A percentile compares a stretch with the other conserved stretches of the same genome.
Conservation (phyloP, 2,797 vertebrate species). For the Picus viridis region DNA sequence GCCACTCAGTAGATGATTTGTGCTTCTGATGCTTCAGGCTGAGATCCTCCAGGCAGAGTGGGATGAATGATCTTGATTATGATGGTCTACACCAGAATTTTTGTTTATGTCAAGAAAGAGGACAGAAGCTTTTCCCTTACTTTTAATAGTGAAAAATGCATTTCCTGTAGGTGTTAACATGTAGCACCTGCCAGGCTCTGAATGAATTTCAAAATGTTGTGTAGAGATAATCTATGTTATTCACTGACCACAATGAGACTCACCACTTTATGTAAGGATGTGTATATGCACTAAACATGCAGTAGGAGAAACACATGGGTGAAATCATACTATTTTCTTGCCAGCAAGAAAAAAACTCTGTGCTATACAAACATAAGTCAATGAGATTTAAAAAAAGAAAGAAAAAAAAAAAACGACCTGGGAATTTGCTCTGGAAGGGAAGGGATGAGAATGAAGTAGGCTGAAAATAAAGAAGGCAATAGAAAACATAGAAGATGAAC, state of each 20-base stretch:
- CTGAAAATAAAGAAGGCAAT: not conserved
- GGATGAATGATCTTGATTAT: not conserved
- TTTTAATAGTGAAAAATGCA: not conserved
- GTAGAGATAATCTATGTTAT: not conserved
- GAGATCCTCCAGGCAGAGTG: accelerated
- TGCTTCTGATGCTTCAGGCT: accelerated
- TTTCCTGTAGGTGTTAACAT: not conserved
- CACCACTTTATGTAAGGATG: not conserved
- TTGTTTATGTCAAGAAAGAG: not conserved
- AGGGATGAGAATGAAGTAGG: not conserved
- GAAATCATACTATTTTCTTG: not conserved
- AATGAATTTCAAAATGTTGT: not conserved
- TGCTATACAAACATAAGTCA: not conserved
- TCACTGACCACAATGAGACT: conserved; percentile 4
- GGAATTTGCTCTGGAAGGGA: not conserved
- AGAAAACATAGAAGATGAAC: not conserved
- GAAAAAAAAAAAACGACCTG: not conserved
- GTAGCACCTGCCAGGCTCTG: not conserved
- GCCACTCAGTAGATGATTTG: not conserved
- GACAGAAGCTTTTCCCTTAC: not conserved
- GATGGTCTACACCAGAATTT: not conserved
- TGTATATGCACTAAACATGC: not conserved
- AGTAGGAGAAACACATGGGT: not conserved
- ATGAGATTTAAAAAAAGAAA: too few relatives aligned
- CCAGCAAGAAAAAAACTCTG: not conserved